Percentiles rank a stretch among this genome's conserved stretches.
Conservation (phyloP, 2,113 vertebrate species). For the Actenoides hombroni region DNA sequence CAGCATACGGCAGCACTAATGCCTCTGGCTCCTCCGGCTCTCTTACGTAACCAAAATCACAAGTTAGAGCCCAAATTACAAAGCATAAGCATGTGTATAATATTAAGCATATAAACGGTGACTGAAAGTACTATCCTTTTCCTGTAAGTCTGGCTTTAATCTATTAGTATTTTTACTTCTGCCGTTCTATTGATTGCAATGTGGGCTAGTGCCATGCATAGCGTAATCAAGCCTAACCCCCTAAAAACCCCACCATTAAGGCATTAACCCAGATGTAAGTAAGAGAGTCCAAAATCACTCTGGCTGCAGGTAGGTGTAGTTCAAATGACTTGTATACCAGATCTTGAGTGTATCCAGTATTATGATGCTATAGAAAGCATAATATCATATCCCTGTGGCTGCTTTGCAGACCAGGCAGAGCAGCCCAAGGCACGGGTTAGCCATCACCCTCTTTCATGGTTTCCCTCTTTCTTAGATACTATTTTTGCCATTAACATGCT, state of each 20-base stretch:
- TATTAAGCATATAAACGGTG: not conserved
- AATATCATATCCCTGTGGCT: not conserved
- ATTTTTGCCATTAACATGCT: not conserved
- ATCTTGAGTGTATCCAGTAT: rapidly evolving
- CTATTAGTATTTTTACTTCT: not conserved
- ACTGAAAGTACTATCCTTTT: conserved; percentile 7
- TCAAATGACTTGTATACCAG: not conserved
- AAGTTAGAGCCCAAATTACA: conserved; percentile 24
- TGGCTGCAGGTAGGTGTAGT: not conserved
- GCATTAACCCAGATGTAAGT: not conserved
- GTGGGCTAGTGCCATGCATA: rapidly evolving
- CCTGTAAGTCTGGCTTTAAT: not conserved
- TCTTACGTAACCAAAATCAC: not conserved
- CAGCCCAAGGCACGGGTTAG: not conserved
- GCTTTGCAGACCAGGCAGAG: not conserved
- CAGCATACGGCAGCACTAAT: not conserved
- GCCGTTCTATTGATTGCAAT: not conserved
- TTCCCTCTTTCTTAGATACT: not conserved
- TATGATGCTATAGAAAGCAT: not conserved
- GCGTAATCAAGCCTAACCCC: not conserved
- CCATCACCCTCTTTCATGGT: not conserved
- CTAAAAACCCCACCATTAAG: not conserved
- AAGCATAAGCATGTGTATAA: not conserved
- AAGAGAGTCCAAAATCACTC: not conserved
- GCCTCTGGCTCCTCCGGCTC: not conserved